These are phyloP conservation scores for Ramphastos sulfuratus DNA, from an alignment of 2,113 vertebrate species.

Conservation along the genomic window DNA sequence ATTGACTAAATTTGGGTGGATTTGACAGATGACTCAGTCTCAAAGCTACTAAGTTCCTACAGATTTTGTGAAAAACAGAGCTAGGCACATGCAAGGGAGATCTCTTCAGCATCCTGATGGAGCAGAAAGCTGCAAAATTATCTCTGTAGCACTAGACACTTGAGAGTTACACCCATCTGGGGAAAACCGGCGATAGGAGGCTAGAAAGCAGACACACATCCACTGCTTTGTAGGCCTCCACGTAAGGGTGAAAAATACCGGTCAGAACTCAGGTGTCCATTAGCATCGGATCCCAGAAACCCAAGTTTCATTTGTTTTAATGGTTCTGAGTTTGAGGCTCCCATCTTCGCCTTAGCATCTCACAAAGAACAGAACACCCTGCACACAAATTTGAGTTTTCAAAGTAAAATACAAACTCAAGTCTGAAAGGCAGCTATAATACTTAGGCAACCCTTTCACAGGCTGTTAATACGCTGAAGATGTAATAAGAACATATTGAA, in stretches of 20 bases:
- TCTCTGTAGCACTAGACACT: accelerated
- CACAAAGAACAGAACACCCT: neutral
- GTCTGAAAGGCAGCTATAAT: neutral
- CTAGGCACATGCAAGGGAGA: neutral
- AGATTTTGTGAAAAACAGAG: neutral
- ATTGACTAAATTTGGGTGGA: neutral
- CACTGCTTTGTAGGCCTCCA: neutral
- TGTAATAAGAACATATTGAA: neutral
- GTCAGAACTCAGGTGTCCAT: neutral
- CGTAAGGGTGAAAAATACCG: neutral
- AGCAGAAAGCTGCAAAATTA: neutral
- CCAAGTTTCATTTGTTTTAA: neutral
- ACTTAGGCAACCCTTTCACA: neutral
- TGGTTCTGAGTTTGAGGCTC: neutral
- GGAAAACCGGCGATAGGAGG: neutral
- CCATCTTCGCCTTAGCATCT: neutral
- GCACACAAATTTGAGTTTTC: neutral
- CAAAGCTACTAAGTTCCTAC: neutral
- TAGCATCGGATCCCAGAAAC: neutral
- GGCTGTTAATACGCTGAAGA: neutral
- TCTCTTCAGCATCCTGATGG: neutral
- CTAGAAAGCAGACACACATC: neutral
- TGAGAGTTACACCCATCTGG: neutral
- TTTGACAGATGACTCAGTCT: neutral
- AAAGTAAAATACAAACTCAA: neutral